phyloP scores from a whole-genome alignment of 2,888 invertebrate species.

The Chouioia cunea region DNA sequence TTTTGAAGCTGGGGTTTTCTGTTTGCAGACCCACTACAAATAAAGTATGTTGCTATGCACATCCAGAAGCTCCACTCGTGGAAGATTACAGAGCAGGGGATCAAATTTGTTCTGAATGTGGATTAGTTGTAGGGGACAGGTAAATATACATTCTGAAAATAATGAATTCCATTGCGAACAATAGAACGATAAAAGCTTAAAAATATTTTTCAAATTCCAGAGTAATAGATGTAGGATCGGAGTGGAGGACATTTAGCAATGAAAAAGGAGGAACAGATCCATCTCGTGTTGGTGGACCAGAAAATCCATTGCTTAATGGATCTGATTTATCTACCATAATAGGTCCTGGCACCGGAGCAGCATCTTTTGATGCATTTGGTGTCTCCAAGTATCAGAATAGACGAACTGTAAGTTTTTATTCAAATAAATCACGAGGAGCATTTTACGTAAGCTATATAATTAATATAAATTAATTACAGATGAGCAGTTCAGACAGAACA shows the following conservation, averaged over 20 bases:
- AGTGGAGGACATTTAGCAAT: constrained; percentile 99
- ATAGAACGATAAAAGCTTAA: neutral
- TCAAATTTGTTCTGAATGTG: constrained; percentile 99
- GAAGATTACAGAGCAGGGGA: constrained; percentile 99
- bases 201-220: constrained; percentile 69
- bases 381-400: constrained; percentile 76
- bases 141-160: constrained; percentile 63
- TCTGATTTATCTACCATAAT: constrained; percentile 98
- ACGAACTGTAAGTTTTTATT: constrained; percentile 69
- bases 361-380: constrained; percentile 90
- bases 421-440: neutral
- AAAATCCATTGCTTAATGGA: constrained; percentile 95
- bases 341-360: constrained; percentile 78
- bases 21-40: constrained; percentile 74
- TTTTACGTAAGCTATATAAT: constrained; percentile 1
- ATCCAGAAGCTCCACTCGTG: constrained; percentile 95
- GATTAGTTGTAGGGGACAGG: constrained; percentile 99
- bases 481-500: constrained; percentile 95
- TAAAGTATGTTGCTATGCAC: constrained; percentile 90
- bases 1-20: too few species aligned
- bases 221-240: constrained; percentile 99
- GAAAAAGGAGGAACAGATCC: constrained; percentile 97
- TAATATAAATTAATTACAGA: constrained; percentile 73
- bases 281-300: constrained; percentile 99
- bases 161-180: neutral